Evolutionary conservation across 2,113 vertebrate species (phyloP).

Genomic region (Syngnathus floridae): DNA sequence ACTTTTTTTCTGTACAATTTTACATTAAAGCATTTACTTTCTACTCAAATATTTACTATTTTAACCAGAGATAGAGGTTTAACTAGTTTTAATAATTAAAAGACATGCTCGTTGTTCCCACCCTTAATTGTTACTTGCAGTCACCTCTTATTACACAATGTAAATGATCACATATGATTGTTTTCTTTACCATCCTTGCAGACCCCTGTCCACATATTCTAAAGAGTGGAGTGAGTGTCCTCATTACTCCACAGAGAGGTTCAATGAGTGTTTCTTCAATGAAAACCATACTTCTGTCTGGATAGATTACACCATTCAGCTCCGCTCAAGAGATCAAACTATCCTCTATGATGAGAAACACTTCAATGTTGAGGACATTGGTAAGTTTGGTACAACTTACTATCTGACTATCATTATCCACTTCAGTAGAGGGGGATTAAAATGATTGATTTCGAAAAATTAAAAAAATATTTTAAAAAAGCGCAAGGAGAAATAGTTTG

Average conservation of each 20-base stretch:
- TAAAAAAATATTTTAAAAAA: too few relatives aligned
- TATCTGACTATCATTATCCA: neutral
- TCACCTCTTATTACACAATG: neutral
- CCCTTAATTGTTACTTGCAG: neutral
- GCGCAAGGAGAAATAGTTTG: neutral
- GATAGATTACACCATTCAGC: constrained; percentile 78
- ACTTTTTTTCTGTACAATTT: too few relatives aligned
- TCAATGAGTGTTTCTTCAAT: constrained; percentile 87
- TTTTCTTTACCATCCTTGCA: constrained; percentile 6
- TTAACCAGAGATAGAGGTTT: neutral
- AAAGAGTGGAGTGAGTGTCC: constrained; percentile 86
- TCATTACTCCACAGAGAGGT: constrained; percentile 74
- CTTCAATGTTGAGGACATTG: constrained; percentile 83
- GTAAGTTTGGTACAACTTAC: constrained; percentile 60
- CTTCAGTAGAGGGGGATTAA: neutral
- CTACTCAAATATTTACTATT: neutral
- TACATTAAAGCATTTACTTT: neutral
- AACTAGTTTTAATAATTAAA: neutral
- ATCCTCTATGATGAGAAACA: constrained; percentile 71
- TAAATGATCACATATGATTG: neutral
- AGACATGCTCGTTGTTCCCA: neutral
- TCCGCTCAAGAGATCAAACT: constrained; percentile 65
- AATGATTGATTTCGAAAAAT: neutral
- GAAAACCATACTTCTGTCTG: constrained; percentile 81
- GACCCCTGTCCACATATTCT: neutral